phyloP scores from a whole-genome alignment of 2,888 invertebrate genomes.

The Siphonodentalium dalli region DNA sequence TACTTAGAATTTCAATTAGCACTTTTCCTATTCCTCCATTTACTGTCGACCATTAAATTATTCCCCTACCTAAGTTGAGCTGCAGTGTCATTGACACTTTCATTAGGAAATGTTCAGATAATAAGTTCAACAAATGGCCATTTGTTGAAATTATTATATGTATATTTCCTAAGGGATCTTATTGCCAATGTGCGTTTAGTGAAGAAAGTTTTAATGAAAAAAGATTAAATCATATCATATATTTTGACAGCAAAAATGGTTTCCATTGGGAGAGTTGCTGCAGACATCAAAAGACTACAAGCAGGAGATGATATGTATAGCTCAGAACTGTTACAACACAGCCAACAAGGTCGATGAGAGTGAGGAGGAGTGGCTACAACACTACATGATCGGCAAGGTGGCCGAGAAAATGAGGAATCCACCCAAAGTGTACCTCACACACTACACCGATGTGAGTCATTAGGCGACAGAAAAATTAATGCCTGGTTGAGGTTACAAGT shows the following conservation, averaged over 20 bases:
- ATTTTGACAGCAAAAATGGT: constrained; percentile 57
- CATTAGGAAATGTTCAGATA: too few species aligned
- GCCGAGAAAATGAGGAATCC: constrained; percentile 83
- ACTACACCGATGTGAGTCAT: constrained; percentile 78
- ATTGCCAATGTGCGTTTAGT: not conserved
- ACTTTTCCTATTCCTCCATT: too few species aligned
- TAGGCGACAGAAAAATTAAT: too few species aligned
- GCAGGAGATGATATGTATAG: constrained; percentile 79
- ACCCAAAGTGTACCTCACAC: constrained; percentile 77
- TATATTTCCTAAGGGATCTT: not conserved
- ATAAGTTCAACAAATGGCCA: too few species aligned
- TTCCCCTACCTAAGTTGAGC: too few species aligned
- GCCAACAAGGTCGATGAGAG: constrained; percentile 68
- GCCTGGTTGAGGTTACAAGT: too few species aligned
- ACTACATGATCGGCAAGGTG: constrained; percentile 96
- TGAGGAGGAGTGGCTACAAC: constrained; percentile 90
- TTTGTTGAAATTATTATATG: too few species aligned
- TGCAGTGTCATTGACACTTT: too few species aligned
- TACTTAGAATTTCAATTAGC: too few species aligned
- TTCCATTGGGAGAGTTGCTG: constrained; percentile 65
- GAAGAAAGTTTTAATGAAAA: too few species aligned
- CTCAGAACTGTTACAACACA: constrained; percentile 77
- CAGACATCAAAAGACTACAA: constrained; percentile 79
- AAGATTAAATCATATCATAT: too few species aligned
- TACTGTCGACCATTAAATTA: too few species aligned